phyloP scores from a whole-genome alignment of 2,888 invertebrate species.

The Calameuta pallipes region DNA sequence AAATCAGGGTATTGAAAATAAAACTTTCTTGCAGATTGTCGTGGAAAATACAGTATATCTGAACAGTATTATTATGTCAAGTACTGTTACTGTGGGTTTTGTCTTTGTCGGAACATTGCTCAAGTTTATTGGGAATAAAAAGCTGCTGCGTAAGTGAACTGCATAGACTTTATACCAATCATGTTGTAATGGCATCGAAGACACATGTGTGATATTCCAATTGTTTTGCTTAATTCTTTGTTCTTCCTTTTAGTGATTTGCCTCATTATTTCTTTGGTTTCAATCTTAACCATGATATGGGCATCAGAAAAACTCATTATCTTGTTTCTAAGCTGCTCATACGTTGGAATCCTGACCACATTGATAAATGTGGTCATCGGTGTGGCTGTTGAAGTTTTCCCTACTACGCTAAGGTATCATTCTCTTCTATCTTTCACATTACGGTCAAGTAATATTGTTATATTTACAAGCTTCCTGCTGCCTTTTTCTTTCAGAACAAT shows the following conservation, averaged over 20 bases:
- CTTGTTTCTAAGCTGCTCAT: slow-evolving; percentile 42
- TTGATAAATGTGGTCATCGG: slow-evolving; percentile 68
- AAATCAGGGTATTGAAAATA: background rate
- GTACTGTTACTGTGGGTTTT: slow-evolving; percentile 28
- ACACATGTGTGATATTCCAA: background rate
- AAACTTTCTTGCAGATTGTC: slow-evolving; percentile 30
- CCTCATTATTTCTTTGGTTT: slow-evolving; percentile 35
- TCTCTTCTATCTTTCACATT: slow-evolving; percentile 1
- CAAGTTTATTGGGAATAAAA: slow-evolving; percentile 41
- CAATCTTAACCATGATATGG: slow-evolving; percentile 47
- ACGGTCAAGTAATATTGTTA: slow-evolving; percentile 13
- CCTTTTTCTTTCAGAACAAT: slow-evolving; percentile 52
- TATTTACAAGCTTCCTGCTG: slow-evolving; percentile 19
- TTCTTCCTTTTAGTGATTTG: slow-evolving; percentile 31
- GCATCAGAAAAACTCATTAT: slow-evolving; percentile 40
- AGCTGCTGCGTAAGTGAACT: slow-evolving; percentile 39
- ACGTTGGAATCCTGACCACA: slow-evolving; percentile 42
- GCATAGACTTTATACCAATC: background rate
- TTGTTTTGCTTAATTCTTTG: background rate
- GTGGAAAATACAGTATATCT: slow-evolving; percentile 42
- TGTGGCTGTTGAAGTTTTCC: slow-evolving; percentile 75
- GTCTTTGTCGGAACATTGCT: slow-evolving; percentile 35
- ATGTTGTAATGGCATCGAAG: background rate
- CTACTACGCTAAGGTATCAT: slow-evolving; percentile 73
- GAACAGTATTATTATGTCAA: slow-evolving; percentile 40